These are phyloP conservation scores for Leuciscus waleckii DNA, from an alignment of 2,797 vertebrate genomes.

Conservation along the genomic window DNA sequence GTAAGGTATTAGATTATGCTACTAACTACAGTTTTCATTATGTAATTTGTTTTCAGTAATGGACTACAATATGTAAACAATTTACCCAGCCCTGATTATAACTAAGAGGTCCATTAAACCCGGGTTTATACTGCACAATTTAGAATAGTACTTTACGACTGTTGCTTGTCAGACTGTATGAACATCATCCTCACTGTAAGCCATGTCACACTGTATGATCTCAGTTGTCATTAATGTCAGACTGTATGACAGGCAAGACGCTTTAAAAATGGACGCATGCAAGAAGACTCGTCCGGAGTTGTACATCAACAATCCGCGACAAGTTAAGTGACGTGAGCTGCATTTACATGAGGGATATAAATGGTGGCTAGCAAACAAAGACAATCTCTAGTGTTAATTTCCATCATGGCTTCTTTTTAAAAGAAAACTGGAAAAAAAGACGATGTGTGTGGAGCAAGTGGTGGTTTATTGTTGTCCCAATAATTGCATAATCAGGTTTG, in stretches of 20 bases:
- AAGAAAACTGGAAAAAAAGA: neutral
- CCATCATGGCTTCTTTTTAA: neutral
- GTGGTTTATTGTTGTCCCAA: neutral
- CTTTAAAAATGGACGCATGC: too few relatives aligned
- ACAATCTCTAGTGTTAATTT: neutral
- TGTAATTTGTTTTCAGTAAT: neutral
- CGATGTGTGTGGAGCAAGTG: neutral
- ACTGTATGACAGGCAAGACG: neutral
- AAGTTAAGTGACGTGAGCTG: neutral
- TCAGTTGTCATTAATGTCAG: neutral
- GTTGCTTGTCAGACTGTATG: neutral
- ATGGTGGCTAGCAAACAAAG: neutral
- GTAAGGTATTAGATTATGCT: neutral
- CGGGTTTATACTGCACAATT: neutral
- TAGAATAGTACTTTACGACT: neutral
- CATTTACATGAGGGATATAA: neutral
- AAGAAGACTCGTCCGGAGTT: too few relatives aligned
- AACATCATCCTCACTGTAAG: neutral
- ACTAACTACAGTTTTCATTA: neutral
- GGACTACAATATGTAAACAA: neutral
- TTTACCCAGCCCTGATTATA: neutral
- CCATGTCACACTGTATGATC: neutral
- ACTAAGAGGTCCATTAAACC: neutral
- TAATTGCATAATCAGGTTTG: neutral
- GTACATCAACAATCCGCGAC: too few relatives aligned